phyloP scores from a whole-genome alignment of 1,140 invertebrate species.

The Idris sp. region DNA sequence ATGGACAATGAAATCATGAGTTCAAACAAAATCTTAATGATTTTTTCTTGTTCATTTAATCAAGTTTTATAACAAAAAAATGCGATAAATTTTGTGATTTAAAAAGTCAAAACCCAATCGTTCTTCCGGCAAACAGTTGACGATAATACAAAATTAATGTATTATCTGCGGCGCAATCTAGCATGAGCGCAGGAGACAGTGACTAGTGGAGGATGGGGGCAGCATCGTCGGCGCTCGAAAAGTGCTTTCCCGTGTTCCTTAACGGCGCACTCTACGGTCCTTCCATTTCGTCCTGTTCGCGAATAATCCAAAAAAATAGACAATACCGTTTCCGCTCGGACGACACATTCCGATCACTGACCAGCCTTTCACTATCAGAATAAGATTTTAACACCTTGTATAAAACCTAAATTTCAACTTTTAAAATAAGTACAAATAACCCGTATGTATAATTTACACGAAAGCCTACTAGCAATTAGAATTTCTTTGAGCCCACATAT shows the following conservation, averaged over 20 bases:
- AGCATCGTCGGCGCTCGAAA: constrained; percentile 72
- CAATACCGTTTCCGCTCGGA: constrained; percentile 47
- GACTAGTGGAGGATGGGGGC: constrained; percentile 33
- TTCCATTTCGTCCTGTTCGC: constrained; percentile 58
- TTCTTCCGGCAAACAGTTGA: constrained; percentile 65
- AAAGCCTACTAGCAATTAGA: constrained; percentile 70
- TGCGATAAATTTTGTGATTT: constrained; percentile 53
- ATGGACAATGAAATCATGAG: no score
- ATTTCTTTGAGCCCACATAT: constrained; percentile 73
- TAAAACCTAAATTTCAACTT: constrained; percentile 47
- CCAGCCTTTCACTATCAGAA: constrained; percentile 6
- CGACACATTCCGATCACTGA: constrained; percentile 49
- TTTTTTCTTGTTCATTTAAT: no score
- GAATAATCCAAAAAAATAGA: constrained; percentile 70
- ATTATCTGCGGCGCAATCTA: constrained; percentile 73
- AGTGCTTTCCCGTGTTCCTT: constrained; percentile 79
- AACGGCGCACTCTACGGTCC: constrained; percentile 69
- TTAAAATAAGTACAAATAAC: constrained; percentile 59
- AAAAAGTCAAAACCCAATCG: constrained; percentile 63
- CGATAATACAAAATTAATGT: constrained; percentile 77
- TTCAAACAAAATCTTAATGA: no score
- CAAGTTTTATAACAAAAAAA: constrained; percentile 27
- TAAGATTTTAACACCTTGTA: constrained; percentile 18
- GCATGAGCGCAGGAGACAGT: constrained; percentile 49
- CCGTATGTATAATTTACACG: constrained; percentile 64